Evolutionary conservation across 2,888 invertebrate species (phyloP), one percentile per base, ranked within the genome.

Genomic region (Furcula furcula): DNA sequence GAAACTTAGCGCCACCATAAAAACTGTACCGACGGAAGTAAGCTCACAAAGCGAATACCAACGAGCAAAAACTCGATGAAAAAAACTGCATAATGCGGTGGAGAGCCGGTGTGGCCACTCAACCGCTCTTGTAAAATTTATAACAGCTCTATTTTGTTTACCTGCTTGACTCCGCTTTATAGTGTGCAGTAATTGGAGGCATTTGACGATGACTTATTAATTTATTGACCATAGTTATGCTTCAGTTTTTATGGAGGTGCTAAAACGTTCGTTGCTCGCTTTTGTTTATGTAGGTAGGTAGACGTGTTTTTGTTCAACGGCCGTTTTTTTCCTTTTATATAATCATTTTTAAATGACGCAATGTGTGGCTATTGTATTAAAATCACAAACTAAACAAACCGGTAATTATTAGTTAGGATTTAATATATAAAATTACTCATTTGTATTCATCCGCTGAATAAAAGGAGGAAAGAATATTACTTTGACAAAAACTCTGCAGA

Each of bases 81-180:
- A 84, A 85, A 85, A 86, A 80, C 67, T 66, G 83, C 82, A 86
- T 79, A 83, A 83, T 83, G 82, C 72, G 76, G 76, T 79, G 57
- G 73, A 66, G 69, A 65, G 61, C 61, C 76, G 65, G 72, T 69
- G 77, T 74, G 76, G 75, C 65, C 76, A 62, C 66, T 66, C 66
- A 55, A 69, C 73, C 70, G 73, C 76, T 82, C 76, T 86, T 81
- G 82, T 85, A 77, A 85, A 86, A 87, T 88, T 86, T 87, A 87
- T 72, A 86, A 87, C 87, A 83, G 77, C 87, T 87, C 84, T 85
- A 86, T 86, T 84, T 78, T 85, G 82, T 84, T 82, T 87, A 87
- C 87, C 87, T 88, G 87, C 83, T 72, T 75, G 70, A 81, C 71
- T 82, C 63, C 63, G 58, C 70, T 76, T 78, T 78, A 77, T 81